Conservation (phyloP, 2,797 vertebrate species). For the Gymnocypris eckloni region DNA sequence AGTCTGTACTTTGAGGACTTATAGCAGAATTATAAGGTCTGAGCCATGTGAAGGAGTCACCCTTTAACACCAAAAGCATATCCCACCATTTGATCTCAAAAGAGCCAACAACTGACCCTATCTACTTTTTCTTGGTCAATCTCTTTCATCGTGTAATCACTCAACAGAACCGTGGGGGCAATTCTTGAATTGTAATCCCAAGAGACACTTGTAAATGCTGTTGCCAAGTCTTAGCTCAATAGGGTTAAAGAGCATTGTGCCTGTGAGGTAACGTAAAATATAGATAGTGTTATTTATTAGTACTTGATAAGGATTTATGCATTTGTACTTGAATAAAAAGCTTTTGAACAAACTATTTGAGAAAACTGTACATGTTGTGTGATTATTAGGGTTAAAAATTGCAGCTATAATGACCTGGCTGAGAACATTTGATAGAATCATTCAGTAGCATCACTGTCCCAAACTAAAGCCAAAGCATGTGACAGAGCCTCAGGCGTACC, state of each 20-base stretch:
- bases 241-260: not conserved
- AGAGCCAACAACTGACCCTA: constrained; percentile 33
- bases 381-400: not conserved
- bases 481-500: constrained; percentile 33
- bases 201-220: not conserved
- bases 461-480: constrained; percentile 19
- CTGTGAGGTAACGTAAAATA: not conserved
- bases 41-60: constrained; percentile 34
- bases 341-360: not conserved
- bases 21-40: constrained; percentile 37
- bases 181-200: constrained; percentile 3
- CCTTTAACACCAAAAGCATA: constrained; percentile 47
- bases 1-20: constrained; percentile 35
- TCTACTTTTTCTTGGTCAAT: constrained; percentile 31
- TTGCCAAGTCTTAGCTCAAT: not conserved
- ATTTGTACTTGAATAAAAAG: not conserved
- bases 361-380: not conserved
- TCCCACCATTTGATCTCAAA: constrained; percentile 50
- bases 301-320: not conserved
- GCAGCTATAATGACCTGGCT: constrained; percentile 29
- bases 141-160: constrained; percentile 29
- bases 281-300: not conserved
- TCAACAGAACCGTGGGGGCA: constrained; percentile 14
- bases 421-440: constrained; percentile 11
- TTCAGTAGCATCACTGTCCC: not conserved